Evolutionary conservation across 2,888 invertebrate species (phyloP), one percentile per base, ranked within the genome.

Genomic region (Lasioglossum villosulum): DNA sequence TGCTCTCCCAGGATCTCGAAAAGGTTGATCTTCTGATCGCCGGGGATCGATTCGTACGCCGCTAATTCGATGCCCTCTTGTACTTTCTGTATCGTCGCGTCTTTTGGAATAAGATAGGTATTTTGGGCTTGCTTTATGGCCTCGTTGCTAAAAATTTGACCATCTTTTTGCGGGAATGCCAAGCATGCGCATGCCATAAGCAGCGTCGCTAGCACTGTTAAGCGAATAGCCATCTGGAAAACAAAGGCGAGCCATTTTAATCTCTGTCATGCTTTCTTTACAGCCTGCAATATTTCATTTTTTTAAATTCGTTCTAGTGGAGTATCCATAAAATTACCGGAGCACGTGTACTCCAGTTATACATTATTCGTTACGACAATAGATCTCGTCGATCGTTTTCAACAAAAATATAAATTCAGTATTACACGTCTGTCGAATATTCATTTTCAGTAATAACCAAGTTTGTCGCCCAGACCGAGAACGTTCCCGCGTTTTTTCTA

Each of bases 71-170:
- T 97, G 81, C 98, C 98, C 95, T 98, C 98, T 95, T 98, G 97
- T 1, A 97, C 97, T 95, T 98, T 98, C 95, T 98, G 98, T 88
- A 98, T 98, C 94, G 97, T 97, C 63, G 98, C 98, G 94, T 98
- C 98, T 94, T 97, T 97, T n/a, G 98, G 98, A 91, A 98, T 98
- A 86, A 98, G 96, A 93, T 97, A 97, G 5, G 98, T 98, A 95
- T 97, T 97, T 95, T 98, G 98, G 0, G 98, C 98, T 95, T 98
- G 98, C 87, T 97, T 96, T 95, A 98, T 98, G 76, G 98, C 98
- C 94, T 98, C 98, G 93, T 97, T 97, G 92, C 97, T 97, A 96
- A 98, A 98, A 83, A 97, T 97, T 70, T 97, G 97, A 0, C 98
- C 98, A 94, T 98, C 98, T 91, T 98, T 97, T 88, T 94, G 94